Evolutionary conservation across 2,113 vertebrate species (phyloP).

Genomic region (Atractosteus spatula): DNA sequence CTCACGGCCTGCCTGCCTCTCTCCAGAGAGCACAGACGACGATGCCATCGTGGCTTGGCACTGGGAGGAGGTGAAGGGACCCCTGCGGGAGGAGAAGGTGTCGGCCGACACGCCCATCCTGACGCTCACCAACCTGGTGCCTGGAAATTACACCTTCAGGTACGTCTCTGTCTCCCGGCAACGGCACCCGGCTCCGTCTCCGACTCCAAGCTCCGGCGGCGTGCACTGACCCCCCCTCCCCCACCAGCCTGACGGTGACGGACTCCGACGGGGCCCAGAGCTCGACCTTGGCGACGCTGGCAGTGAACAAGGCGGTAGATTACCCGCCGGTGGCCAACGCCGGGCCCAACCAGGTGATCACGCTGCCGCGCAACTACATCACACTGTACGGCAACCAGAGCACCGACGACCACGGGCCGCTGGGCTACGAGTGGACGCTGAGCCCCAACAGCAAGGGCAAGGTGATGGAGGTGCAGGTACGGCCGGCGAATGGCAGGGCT

Average conservation of each 20-base stretch:
- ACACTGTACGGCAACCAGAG: slow-evolving; percentile 89
- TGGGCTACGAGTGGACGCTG: slow-evolving; percentile 94
- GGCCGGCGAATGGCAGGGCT: not conserved
- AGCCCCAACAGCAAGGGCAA: slow-evolving; percentile 93
- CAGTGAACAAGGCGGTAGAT: slow-evolving; percentile 91
- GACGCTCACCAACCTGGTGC: slow-evolving; percentile 85
- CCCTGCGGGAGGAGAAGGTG: slow-evolving; percentile 89
- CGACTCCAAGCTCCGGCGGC: not conserved
- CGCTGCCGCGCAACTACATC: slow-evolving; percentile 88
- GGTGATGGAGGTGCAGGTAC: slow-evolving; percentile 97
- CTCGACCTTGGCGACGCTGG: slow-evolving; percentile 84
- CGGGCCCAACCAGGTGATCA: slow-evolving; percentile 91
- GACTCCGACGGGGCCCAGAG: slow-evolving; percentile 87
- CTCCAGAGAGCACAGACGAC: slow-evolving; percentile 92
- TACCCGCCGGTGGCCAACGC: slow-evolving; percentile 90
- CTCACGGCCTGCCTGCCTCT: not conserved
- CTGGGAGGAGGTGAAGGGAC: slow-evolving; percentile 96
- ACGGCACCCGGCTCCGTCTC: not conserved
- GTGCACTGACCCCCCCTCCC: too few species aligned
- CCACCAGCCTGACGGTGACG: slow-evolving; percentile 81
- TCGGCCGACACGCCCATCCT: slow-evolving; percentile 80
- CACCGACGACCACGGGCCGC: slow-evolving; percentile 87
- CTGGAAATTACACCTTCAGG: slow-evolving; percentile 96
- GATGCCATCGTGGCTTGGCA: slow-evolving; percentile 87
- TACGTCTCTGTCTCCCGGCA: slow-evolving; percentile 33